Conservation (phyloP, 2,888 invertebrate species). For the Rotaria macrura region DNA sequence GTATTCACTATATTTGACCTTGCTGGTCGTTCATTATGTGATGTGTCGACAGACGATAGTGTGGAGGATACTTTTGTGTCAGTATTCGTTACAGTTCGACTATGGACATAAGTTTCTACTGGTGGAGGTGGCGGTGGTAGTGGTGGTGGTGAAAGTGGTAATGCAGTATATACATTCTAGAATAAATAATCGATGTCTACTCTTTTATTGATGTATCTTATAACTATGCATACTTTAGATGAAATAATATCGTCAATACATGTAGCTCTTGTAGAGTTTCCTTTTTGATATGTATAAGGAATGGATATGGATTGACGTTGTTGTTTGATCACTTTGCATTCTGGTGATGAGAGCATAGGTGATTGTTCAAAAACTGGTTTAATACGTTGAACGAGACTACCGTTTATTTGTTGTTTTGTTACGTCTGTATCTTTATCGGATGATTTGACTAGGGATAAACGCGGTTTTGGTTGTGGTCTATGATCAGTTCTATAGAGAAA, state of each 20-base stretch:
- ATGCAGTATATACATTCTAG: neutral
- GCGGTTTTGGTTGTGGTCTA: neutral
- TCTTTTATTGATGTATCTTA: neutral
- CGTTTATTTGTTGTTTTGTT: neutral
- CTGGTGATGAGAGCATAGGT: neutral
- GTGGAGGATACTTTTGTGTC: neutral
- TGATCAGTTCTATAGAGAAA: neutral
- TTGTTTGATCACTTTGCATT: neutral
- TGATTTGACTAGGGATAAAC: neutral
- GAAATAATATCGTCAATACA: neutral
- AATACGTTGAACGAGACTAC: neutral
- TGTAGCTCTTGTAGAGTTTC: neutral
- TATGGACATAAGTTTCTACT: neutral
- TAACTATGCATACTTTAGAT: neutral
- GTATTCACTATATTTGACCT: neutral
- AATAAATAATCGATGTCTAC: neutral
- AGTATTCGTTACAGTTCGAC: neutral
- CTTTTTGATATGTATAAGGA: neutral
- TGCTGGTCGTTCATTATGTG: neutral
- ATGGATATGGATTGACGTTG: neutral
- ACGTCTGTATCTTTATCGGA: neutral
- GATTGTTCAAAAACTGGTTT: neutral
- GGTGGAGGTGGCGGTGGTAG: neutral
- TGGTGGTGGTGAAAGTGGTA: neutral
- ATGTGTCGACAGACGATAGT: neutral